Evolutionary conservation across 2,113 vertebrate genomes (phyloP).

Genomic region (Rousettus leschenaultii): DNA sequence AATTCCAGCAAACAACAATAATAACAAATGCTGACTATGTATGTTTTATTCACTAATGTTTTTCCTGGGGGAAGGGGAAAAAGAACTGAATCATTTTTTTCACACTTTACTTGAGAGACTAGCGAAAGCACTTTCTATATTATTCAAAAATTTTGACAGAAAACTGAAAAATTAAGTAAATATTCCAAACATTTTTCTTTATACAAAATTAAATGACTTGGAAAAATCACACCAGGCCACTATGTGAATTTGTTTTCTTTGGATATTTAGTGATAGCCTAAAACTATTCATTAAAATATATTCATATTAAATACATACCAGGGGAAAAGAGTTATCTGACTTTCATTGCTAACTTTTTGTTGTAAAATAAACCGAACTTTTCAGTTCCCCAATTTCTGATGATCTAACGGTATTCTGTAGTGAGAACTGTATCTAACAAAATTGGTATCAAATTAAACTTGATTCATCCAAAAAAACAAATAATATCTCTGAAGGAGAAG

Average conservation of each 20-base stretch:
- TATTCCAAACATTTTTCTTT: neutral
- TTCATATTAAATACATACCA: neutral
- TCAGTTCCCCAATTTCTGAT: neutral
- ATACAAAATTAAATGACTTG: neutral
- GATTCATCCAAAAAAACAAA: neutral
- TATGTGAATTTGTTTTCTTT: neutral
- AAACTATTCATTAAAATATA: neutral
- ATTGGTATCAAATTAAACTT: neutral
- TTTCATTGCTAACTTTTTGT: neutral
- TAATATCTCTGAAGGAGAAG: neutral
- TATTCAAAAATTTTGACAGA: neutral
- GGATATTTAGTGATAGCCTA: neutral
- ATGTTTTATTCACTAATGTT: neutral
- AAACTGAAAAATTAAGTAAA: slow-evolving; percentile 1
- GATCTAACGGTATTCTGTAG: neutral
- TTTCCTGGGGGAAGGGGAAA: neutral
- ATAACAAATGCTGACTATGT: neutral
- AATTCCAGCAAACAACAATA: neutral
- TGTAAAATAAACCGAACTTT: neutral
- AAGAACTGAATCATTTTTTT: neutral
- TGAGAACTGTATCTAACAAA: neutral
- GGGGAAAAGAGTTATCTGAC: neutral
- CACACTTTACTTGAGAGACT: neutral
- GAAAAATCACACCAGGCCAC: neutral
- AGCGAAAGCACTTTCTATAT: neutral